Conservation (phyloP, 2,113 vertebrate species). For the Eudorcas thomsonii region DNA sequence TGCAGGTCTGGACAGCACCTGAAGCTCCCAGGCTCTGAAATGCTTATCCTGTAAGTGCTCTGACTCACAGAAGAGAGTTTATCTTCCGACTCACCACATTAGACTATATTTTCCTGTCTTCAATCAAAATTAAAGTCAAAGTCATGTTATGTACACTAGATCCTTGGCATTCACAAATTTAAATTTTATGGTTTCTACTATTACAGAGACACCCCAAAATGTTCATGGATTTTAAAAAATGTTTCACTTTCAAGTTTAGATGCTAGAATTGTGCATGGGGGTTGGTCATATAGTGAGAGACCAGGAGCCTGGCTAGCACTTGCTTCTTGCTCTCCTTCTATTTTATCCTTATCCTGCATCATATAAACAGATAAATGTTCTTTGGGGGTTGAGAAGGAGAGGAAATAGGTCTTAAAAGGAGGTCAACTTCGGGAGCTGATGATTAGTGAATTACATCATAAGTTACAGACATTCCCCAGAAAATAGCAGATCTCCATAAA, state of each 20-base stretch:
- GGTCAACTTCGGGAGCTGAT: neutral
- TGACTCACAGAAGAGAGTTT: neutral
- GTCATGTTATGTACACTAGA: neutral
- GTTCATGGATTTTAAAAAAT: neutral
- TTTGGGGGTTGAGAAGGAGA: neutral
- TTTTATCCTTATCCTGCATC: neutral
- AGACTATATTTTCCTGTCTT: neutral
- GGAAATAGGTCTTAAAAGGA: neutral
- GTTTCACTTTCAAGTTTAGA: neutral
- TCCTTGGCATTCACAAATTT: neutral
- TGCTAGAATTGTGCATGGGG: too few species aligned
- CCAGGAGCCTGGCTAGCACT: too few species aligned
- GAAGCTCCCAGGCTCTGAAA: neutral
- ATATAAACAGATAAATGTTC: neutral
- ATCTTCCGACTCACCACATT: neutral
- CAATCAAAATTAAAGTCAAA: neutral
- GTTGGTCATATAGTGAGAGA: neutral
- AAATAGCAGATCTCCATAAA: neutral
- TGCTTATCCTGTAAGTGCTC: neutral
- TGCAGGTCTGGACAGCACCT: neutral
- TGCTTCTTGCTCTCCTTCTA: neutral
- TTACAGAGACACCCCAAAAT: neutral
- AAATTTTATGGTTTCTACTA: neutral
- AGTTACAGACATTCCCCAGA: neutral
- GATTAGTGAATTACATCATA: neutral